Evolutionary conservation across 2,797 vertebrate genomes (phyloP).

Genomic region (Phataginus tricuspis): DNA sequence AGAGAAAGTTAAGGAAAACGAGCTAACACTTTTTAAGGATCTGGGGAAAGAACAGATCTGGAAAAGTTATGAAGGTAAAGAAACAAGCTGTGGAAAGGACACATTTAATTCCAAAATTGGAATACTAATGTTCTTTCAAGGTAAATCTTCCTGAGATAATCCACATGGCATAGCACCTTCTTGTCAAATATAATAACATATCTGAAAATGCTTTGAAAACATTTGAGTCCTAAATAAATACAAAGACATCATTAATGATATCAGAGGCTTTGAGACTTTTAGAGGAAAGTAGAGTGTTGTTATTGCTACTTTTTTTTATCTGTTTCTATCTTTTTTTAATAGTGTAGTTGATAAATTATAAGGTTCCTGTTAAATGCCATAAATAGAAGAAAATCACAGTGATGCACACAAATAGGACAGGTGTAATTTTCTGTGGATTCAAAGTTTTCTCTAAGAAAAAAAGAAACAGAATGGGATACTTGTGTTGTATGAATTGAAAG

Average conservation of each 20-base stretch:
- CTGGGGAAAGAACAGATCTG: neutral
- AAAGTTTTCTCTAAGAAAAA: neutral
- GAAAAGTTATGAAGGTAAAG: neutral
- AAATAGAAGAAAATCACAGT: constrained; percentile 42
- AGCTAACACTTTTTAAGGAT: neutral
- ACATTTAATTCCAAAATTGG: constrained; percentile 3
- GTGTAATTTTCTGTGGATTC: constrained; percentile 16
- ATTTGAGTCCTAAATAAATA: neutral
- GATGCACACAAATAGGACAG: neutral
- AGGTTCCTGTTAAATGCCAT: constrained; percentile 33
- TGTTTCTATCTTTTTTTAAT: constrained; percentile 16
- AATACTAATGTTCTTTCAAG: neutral
- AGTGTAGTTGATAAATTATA: constrained; percentile 25
- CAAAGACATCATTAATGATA: neutral
- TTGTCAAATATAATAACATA: neutral
- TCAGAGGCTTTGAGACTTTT: neutral
- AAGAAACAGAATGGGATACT: neutral
- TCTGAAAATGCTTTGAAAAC: neutral
- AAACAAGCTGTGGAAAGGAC: neutral
- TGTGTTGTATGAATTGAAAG: neutral
- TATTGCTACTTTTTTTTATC: neutral
- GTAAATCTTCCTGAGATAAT: neutral
- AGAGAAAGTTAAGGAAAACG: neutral
- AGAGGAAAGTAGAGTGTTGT: neutral
- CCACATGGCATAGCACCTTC: neutral